Percentiles rank a stretch among this genome's conserved stretches.
Evolutionary conservation across 1,140 invertebrate species (phyloP).

Genomic region (Eufriesea mexicana): DNA sequence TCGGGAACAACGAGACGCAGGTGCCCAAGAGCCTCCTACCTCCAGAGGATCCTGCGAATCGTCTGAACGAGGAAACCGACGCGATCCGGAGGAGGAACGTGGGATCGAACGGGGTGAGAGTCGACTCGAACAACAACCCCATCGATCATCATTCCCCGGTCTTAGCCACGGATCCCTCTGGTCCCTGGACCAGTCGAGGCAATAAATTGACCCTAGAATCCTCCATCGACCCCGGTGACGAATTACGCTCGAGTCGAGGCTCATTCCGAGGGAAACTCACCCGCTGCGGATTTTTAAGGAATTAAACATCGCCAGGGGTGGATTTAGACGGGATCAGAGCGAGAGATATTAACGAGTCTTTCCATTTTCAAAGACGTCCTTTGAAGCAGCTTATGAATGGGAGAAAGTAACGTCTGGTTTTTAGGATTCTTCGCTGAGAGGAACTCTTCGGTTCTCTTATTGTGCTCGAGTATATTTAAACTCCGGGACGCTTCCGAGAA

Average conservation of each 20-base stretch:
- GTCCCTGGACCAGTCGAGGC: no score
- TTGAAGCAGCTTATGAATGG: neutral
- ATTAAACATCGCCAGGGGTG: neutral
- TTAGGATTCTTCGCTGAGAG: neutral
- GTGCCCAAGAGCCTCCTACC: slow-evolving; percentile 61
- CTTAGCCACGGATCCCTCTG: neutral
- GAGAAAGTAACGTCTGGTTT: neutral
- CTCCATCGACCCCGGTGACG: no score
- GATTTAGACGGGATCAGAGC: neutral
- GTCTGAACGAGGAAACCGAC: slow-evolving; percentile 61
- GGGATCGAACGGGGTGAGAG: slow-evolving; percentile 59
- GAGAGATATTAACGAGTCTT: neutral
- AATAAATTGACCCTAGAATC: no score
- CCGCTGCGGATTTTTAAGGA: neutral
- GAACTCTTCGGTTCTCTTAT: neutral
- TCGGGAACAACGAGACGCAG: slow-evolving; percentile 71
- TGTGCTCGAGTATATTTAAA: no score
- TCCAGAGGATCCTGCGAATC: slow-evolving; percentile 65
- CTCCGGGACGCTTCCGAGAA: no score
- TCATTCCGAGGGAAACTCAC: no score
- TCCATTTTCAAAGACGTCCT: neutral
- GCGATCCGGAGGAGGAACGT: slow-evolving; percentile 47
- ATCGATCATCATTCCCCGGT: neutral
- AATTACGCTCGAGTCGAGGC: no score
- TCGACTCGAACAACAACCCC: neutral